Base-by-base conservation (phyloP, 2,797 vertebrate species). In the Spondyliosoma cantharus region DNA sequence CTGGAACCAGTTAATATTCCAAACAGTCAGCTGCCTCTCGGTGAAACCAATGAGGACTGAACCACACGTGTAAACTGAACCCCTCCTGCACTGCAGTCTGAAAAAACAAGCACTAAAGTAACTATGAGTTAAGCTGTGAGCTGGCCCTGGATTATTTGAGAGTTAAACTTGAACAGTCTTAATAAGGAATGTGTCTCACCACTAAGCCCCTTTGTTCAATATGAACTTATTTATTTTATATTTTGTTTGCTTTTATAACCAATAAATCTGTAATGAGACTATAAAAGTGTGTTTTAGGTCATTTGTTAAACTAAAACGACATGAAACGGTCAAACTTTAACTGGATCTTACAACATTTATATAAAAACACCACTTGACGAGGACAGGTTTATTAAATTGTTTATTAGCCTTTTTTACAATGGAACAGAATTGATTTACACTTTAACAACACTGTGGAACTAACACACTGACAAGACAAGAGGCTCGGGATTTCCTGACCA, bases 261-360 rank as follows among this genome's bases (percentile, higher is more conserved):
- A 95, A 95, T 96, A 95, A 95, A 95, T 90, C 90, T 92, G 89
- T 93, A 89, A 90, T 92, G 90, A 92, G 82, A 87, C 75, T 63
- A 78, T 70, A 77, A 68, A 71, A 27, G 32, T 63, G 9, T 83
- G 57, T 81, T 81, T 84, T 59, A 50, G 45, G 52, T 88, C 24
- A 67, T 87, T 82, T 88, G 45, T 87, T 75, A 27, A 43, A 53
- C 48, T 78, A 61, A 7, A 54, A 78, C 17, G 17, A 22, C 0
- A 49, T 15, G n/a, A 42, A 61, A 72, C 27, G 67, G 46, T 74
- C 62, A 69, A 80, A 72, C 54, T 80, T 53, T 46, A 64, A 82
- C 9, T 37, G 42, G 6, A 59, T 48, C 80, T 74, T 19, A 62
- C 37, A 54, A 27, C 20, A 67, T 27, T 71, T 52, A 76, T 50